Conservation (phyloP, 2,797 vertebrate species). For the Takifugu ocellatus region DNA sequence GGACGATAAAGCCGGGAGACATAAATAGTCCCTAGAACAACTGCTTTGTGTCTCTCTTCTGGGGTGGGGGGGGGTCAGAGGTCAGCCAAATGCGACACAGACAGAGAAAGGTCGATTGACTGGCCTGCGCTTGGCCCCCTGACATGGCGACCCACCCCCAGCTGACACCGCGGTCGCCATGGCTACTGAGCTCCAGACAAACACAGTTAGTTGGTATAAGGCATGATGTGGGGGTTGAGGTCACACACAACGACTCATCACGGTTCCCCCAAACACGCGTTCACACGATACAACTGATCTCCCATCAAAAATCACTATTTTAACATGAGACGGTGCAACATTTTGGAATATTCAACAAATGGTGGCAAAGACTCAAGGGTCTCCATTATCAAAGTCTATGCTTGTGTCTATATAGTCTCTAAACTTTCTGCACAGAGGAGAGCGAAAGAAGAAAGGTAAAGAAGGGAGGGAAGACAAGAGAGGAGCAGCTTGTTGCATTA, state of each 20-base stretch:
- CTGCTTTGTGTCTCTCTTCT: constrained; percentile 41
- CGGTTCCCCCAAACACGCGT: constrained; percentile 4
- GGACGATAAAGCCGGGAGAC: constrained; percentile 39
- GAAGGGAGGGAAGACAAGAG: constrained; percentile 70
- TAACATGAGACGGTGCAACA: neutral
- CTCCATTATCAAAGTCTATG: constrained; percentile 66
- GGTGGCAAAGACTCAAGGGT: constrained; percentile 32
- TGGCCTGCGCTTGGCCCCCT: constrained; percentile 66
- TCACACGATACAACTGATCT: constrained; percentile 1
- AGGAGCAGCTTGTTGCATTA: constrained; percentile 77
- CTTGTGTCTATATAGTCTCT: constrained; percentile 49
- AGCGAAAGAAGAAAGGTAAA: constrained; percentile 70
- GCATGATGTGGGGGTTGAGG: constrained; percentile 12
- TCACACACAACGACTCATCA: constrained; percentile 43
- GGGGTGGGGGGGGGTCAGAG: constrained; percentile 37
- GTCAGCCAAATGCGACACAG: constrained; percentile 60
- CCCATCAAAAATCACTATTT: constrained; percentile 11
- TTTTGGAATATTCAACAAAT: constrained; percentile 18
- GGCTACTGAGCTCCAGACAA: constrained; percentile 72
- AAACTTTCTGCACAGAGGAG: constrained; percentile 68
- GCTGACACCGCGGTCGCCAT: constrained; percentile 57
- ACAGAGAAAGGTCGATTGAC: constrained; percentile 64
- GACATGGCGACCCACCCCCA: constrained; percentile 38
- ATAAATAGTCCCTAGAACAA: constrained; percentile 39
- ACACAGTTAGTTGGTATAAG: constrained; percentile 58